phyloP scores from a whole-genome alignment of 2,113 vertebrate genomes.

The Notiomystis cincta region DNA sequence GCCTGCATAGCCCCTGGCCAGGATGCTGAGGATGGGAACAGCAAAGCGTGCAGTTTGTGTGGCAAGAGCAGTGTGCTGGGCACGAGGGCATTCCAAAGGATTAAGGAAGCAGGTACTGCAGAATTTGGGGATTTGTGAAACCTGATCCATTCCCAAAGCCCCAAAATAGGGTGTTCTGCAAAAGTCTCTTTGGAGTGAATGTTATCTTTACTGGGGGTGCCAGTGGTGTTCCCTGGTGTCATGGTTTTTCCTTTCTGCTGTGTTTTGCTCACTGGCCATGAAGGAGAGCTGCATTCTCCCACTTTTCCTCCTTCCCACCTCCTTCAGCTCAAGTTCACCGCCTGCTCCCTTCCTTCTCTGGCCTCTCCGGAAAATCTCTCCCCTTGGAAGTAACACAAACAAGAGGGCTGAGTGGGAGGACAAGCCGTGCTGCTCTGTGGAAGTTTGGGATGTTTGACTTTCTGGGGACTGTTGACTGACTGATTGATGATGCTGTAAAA shows the following conservation, averaged over 20 bases:
- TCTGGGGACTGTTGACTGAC: background rate
- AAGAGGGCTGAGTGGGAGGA: background rate
- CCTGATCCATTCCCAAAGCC: background rate
- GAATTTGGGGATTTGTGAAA: background rate
- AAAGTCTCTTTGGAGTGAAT: background rate
- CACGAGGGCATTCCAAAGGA: background rate
- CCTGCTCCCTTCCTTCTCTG: background rate
- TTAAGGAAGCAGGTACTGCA: background rate
- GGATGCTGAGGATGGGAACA: background rate
- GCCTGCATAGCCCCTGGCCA: background rate
- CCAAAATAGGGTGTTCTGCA: background rate
- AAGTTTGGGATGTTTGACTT: background rate
- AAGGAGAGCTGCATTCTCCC: background rate
- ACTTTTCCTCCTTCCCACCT: background rate
- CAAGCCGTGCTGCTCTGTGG: background rate
- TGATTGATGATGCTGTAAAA: background rate
- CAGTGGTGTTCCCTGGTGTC: fast-evolving
- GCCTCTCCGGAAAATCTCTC: background rate
- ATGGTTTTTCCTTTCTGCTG: background rate
- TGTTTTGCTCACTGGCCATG: fast-evolving
- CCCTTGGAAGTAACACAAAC: background rate
- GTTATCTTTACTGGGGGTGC: background rate
- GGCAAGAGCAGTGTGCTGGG: background rate
- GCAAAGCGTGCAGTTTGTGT: background rate
- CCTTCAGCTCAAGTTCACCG: background rate